Base-by-base conservation (phyloP, 2,113 vertebrate genomes). In the Poeciliopsis retropinna region DNA sequence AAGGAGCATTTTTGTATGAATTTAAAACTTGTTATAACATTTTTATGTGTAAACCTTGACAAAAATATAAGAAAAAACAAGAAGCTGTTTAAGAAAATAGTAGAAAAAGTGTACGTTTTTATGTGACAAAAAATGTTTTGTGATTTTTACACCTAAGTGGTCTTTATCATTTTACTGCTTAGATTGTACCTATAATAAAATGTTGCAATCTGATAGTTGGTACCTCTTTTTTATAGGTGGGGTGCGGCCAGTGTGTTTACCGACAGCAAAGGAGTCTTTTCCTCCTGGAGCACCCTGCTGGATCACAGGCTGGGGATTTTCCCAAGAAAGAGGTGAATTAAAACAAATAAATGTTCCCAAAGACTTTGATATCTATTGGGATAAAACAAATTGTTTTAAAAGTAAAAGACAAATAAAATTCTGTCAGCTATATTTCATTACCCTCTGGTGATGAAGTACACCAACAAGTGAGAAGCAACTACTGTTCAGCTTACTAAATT, bases 301-400 rank as follows among this genome's bases (percentile, higher is more conserved):
- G 94, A 93, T 95, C 72, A 94, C 92, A 39, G 94, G 95, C 57
- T 95, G 95, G 95, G 95, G 95, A 32, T 88, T 87, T 29, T 57
- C 83, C 14, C 27, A 64, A 0, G 94, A 95, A 84, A 75, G 86
- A 72, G 94, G 95, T 95, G 89, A 66, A 87, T 73, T 51, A 51
- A 17, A 25, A 4, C 3, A 51, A 65, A 31, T 54, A 2, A 29
- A 30, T 51, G 3, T n/a, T 13, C n/a, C 5, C 37, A 29, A 17
- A 14, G 28, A 6, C 8, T 15, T n/a, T 25, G n/a, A 39, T 27
- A 39, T 25, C 30, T 32, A 37, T 22, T 12, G 4, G 22, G 9
- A 8, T n/a, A 25, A n/a, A n/a, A 9, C 51, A 57, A 47, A 47
- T 17, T 19, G 44, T 19, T 47, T 17, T 5, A 19, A 47, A 17